Conservation (phyloP, 2,797 vertebrate species). For the Tadarida brasiliensis region DNA sequence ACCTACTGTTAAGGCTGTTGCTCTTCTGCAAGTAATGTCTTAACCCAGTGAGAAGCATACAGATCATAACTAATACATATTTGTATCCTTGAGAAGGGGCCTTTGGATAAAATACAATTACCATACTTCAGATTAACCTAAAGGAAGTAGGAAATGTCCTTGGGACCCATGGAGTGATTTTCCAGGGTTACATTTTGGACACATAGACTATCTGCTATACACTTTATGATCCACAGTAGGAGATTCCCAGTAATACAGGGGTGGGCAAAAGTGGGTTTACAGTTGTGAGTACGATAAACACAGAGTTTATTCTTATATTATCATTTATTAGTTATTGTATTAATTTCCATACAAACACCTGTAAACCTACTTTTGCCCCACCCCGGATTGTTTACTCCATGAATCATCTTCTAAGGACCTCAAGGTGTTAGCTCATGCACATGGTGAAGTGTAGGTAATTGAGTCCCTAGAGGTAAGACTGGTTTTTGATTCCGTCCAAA, state of each 20-base stretch:
- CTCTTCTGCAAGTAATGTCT: not conserved
- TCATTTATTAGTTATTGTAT: not conserved
- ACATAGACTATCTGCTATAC: not conserved
- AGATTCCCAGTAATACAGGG: not conserved
- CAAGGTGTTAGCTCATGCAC: not conserved
- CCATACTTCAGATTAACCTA: not conserved
- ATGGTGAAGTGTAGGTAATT: not conserved
- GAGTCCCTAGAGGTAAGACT: not conserved
- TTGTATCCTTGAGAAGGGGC: not conserved
- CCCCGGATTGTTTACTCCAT: not conserved
- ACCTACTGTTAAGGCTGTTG: not conserved
- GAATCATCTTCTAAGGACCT: not conserved
- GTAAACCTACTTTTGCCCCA: not conserved
- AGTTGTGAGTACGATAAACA: not conserved
- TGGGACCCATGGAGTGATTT: not conserved
- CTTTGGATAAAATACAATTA: not conserved
- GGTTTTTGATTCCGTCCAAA: not conserved
- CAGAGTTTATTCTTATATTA: not conserved
- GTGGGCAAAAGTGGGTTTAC: not conserved
- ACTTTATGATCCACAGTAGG: not conserved
- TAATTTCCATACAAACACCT: not conserved
- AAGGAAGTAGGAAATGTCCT: not conserved
- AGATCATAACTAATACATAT: not conserved
- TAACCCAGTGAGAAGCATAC: not conserved
- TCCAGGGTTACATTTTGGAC: not conserved